Conservation (phyloP, 2,888 invertebrate genomes). For the Coenonympha glycerion region DNA sequence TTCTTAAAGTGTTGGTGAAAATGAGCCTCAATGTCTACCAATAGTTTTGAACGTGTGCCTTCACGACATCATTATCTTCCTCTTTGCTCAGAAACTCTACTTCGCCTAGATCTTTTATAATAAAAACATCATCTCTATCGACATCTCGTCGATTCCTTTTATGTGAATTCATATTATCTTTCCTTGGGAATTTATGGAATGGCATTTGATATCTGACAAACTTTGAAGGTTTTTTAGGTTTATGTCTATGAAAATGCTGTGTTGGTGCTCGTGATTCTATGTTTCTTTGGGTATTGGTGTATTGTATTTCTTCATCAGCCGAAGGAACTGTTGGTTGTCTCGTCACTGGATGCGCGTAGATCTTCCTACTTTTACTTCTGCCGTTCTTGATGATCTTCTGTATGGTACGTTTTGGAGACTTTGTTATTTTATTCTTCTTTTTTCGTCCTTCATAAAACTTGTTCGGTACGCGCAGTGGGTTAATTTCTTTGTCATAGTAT, state of each 20-base stretch:
- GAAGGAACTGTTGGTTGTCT: constrained; percentile 36
- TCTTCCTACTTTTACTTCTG: constrained; percentile 41
- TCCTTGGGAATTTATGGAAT: constrained; percentile 44
- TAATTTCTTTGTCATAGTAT: constrained; percentile 54
- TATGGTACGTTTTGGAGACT: constrained; percentile 53
- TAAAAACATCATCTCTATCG: constrained; percentile 41
- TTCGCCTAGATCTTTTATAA: constrained; percentile 58
- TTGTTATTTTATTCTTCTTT: constrained; percentile 42
- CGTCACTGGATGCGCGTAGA: constrained; percentile 37
- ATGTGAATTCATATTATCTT: constrained; percentile 30
- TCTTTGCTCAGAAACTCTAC: constrained; percentile 47
- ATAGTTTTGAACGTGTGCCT: constrained; percentile 48
- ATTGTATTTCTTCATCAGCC: constrained; percentile 23
- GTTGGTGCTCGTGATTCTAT: constrained; percentile 36
- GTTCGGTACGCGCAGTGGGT: constrained; percentile 48
- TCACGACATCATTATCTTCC: constrained; percentile 44
- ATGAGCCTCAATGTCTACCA: too few relatives aligned
- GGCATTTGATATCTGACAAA: constrained; percentile 50
- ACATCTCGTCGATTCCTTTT: constrained; percentile 30
- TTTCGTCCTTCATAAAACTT: constrained; percentile 39
- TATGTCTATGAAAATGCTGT: constrained; percentile 41
- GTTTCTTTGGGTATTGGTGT: constrained; percentile 34
- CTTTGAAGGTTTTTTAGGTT: constrained; percentile 39
- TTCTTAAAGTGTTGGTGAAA: too few relatives aligned
- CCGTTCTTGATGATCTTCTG: constrained; percentile 67